These are phyloP conservation scores for Rhinogobius similis DNA, from an alignment of 2,113 vertebrate genomes.

Conservation along the genomic window DNA sequence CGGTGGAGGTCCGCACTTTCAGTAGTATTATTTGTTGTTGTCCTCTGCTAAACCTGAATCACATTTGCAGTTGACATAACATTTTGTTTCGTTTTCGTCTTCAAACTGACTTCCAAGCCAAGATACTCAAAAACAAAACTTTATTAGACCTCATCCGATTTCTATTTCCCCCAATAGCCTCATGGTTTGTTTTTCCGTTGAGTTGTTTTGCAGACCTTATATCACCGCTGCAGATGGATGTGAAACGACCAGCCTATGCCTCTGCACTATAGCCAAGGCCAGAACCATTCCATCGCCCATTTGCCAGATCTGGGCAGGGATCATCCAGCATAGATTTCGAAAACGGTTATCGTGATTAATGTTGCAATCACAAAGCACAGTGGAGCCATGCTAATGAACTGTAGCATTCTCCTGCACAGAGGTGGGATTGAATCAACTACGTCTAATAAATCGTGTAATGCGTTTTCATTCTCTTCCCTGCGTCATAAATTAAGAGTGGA, in stretches of 20 bases:
- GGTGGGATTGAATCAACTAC: slow-evolving; percentile 24
- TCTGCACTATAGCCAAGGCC: background rate
- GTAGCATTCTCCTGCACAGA: slow-evolving; percentile 10
- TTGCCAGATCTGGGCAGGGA: slow-evolving; percentile 5
- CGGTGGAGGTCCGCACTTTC: too few relatives aligned
- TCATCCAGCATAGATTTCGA: background rate
- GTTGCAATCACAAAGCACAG: slow-evolving; percentile 3
- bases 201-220: slow-evolving; percentile 3
- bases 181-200: background rate
- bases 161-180: too few relatives aligned
- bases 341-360: slow-evolving; percentile 27
- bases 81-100: background rate
- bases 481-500: slow-evolving; percentile 35
- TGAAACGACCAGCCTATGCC: background rate
- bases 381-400: slow-evolving; percentile 25
- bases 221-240: background rate
- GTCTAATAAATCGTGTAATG: slow-evolving; percentile 32
- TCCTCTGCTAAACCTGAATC: too few relatives aligned
- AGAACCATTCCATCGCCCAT: background rate
- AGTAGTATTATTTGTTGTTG: too few relatives aligned
- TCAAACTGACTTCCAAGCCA: background rate
- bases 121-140: background rate
- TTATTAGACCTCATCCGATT: background rate
- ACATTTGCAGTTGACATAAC: background rate
- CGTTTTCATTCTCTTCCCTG: slow-evolving; percentile 25